Percentiles rank a stretch among this genome's conserved stretches.
phyloP scores from a whole-genome alignment of 2,888 invertebrate species.

The Catotricha subobsoleta region DNA sequence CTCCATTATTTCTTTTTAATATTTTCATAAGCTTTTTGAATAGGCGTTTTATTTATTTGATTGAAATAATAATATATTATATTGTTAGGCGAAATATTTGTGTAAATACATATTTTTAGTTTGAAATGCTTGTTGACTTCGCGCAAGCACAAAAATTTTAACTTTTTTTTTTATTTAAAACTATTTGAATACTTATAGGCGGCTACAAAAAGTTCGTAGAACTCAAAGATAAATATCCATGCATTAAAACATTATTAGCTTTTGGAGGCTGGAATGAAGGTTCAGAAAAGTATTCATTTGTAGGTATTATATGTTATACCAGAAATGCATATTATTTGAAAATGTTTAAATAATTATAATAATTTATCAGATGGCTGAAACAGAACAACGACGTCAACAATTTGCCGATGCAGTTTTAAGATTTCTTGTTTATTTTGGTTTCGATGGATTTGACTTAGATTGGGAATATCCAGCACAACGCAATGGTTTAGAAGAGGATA shows the following conservation, averaged over 20 bases:
- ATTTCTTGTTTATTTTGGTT: conserved; percentile 27
- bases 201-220: conserved; percentile 23
- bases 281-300: conserved; percentile 28
- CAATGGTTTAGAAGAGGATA: conserved; percentile 28
- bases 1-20: no score
- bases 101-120: conserved; percentile 13
- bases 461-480: conserved; percentile 32
- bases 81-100: no score
- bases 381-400: conserved; percentile 19
- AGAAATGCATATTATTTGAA: not conserved
- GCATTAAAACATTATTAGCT: conserved; percentile 29
- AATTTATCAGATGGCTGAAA: conserved; percentile 28
- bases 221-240: conserved; percentile 27
- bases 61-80: not conserved
- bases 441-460: conserved; percentile 34
- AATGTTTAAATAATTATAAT: conserved; percentile 13
- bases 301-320: conserved; percentile 13
- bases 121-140: not conserved
- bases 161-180: not conserved
- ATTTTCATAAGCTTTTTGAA: no score
- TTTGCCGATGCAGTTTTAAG: conserved; percentile 30
- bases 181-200: conserved; percentile 14
- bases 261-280: conserved; percentile 35
- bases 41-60: not conserved
- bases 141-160: not conserved